Evolutionary conservation across 2,113 vertebrate species (phyloP), one percentile per base, ranked within the genome.

Genomic region (Eurystomus gularis): DNA sequence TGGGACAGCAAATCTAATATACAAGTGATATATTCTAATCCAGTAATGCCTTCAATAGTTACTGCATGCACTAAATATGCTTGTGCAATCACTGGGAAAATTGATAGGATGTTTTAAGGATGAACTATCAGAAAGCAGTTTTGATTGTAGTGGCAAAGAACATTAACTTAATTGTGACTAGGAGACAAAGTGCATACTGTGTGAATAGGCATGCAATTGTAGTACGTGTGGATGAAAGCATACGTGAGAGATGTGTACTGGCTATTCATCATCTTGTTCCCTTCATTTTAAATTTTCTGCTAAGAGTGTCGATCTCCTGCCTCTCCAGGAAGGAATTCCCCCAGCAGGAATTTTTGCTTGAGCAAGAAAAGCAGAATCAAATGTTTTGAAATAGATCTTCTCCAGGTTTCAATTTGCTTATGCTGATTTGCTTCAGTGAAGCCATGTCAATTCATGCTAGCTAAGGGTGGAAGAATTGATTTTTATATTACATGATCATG

Each of bases 111-210:
- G 13, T 57, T 33, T n/a, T 17, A 49, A 64, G 65, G 51, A 21
- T 29, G 55, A 79, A 39, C 37, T 37, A 12, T 8, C 19, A 42
- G 48, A 60, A 86, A 54, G 48, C n/a, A 62, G 48, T 81, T 76
- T 23, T 35, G 37, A 29, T 39, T 26, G 24, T 29, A 26, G 42
- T 10, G 35, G 42, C 13, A 82, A 54, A 85, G 29, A 52, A 8
- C 8, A 13, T 5, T 54, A 8, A 33, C 57, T 66, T 60, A 35
- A 24, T 29, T 28, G 55, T 2, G 2, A 20, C 4, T 6, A 55
- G 37, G n/a, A 35, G 31, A 13, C 13, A 3, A 75, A 20, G 37
- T 4, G 29, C 3, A 0, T 3, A 3, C 3, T 23, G 19, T 44
- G 60, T 52, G 66, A 52, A 14, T 15, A 40, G 44, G 51, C 14